Base-by-base conservation (phyloP, 2,113 vertebrate genomes). In the Mormyrus iriodes region DNA sequence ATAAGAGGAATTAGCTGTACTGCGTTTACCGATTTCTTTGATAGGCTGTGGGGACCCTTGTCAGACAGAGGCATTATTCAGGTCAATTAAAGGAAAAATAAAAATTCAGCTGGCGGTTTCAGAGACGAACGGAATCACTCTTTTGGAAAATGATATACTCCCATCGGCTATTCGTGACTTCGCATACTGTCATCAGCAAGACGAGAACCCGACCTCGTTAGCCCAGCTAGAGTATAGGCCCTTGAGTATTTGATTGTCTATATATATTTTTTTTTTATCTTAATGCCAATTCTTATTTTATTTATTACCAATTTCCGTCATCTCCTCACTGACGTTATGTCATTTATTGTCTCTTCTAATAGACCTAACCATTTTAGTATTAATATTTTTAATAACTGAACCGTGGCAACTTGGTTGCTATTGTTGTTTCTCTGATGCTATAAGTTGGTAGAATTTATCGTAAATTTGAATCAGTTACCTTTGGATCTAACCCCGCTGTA, bases 61-160 rank as follows among this genome's bases (percentile, higher is more conserved):
- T 90, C 92, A 87, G 91, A 93, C 93, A 92, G 92, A 92, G 92
- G 94, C 91, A 94, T 95, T 95, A 97, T 97, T 96, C 97, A 96
- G 97, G 96, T 97, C 96, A 97, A 94, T 94, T 94, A 94, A 94
- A 92, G 94, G 95, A 95, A 95, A 95, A 94, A 93, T 95, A 94
- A 93, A 91, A 92, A 92, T 0, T 91, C 90, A 92, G 94, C 92
- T 85, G 90, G 93, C 88, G 91, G 61, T 65, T 65, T n/a, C 61
- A 27, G n/a, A 65, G n/a, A 24, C 55, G 55, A 76, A 24, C 2
- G 65, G 35, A 44, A 52, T 65, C 65, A 35, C 92, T 90, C 86
- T 90, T 92, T 91, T 90, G 90, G 35, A 92, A 91, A 93, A 93
- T 89, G 92, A 89, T 93, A 94, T 93, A 95, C 92, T 93, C 93